Base-by-base conservation (phyloP, 64 coral and sea anemone genomes). In the Pocillopora verrucosa region DNA sequence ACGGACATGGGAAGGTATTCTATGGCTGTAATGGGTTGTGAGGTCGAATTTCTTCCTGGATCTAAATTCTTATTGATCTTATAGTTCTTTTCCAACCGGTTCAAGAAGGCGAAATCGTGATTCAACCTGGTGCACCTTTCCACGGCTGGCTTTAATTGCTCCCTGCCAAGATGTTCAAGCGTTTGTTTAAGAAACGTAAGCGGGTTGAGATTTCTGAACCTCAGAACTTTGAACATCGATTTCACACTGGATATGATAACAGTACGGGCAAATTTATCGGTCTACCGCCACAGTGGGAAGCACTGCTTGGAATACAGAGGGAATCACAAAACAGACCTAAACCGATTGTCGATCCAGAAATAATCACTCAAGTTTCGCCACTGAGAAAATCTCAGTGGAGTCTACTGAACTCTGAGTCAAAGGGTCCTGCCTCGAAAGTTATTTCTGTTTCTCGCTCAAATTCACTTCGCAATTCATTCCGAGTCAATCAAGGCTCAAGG, bases 231-330 rank as follows among this genome's bases (percentile, higher is more conserved):
- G 95, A 97, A 61, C 95, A 97, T 25, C 95, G 95, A 82, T 97
- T 93, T 72, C 95, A 97, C 78, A 97, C 95, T 24, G 95, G 95
- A 25, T 96, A 93, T 73, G 92, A 93, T 35, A 57, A 65, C 20
- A 65, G 79, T 72, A 80, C 80, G 69, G 80, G 80, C 16, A 89
- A 76, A 24, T 97, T 97, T 45, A 74, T 86, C 10, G 95, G 95
- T n/a, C 73, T 97, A 10, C 95, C 95, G 14, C 95, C 91, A 10
- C 95, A 97, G 62, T 97, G 95, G 95, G 91, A 90, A 90, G 92
- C 88, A 69, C 89, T 97, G 34, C 80, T 97, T 63, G 76, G 88
- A 65, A 88, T 83, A 19, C 51, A 88, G 74, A 87, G 89, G 65
- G 90, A 87, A 57, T 22, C 13, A 25, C 78, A 79, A 61, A 97